phyloP scores from a whole-genome alignment of 1,140 invertebrate species.

The Sitophilus oryzae region DNA sequence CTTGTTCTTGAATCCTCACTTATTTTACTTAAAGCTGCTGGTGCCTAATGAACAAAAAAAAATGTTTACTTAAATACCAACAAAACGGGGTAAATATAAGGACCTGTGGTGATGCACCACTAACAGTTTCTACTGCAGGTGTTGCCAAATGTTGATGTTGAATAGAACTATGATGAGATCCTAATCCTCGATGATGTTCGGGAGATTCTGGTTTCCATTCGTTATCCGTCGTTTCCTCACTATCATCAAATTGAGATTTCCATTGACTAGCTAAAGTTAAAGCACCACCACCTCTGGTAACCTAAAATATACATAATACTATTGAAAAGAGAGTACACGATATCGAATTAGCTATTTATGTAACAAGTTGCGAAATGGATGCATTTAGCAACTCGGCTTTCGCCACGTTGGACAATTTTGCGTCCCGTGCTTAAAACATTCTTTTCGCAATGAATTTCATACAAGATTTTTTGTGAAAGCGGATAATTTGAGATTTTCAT shows the following conservation, averaged over 20 bases:
- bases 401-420: no score
- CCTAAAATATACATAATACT: no score
- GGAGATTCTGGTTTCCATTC: slow-evolving; percentile 85
- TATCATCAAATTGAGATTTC: slow-evolving; percentile 93
- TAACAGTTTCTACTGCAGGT: not conserved
- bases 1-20: slow-evolving; percentile 52
- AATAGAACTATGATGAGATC: slow-evolving; percentile 11
- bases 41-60: slow-evolving; percentile 5
- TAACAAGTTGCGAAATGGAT: no score
- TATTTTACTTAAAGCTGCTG: slow-evolving; percentile 45
- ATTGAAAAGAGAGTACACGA: no score
- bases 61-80: not conserved
- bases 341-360: no score
- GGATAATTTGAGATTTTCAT: no score
- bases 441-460: no score
- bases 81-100: no score
- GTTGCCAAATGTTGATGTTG: slow-evolving; percentile 13
- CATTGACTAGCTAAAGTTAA: slow-evolving; percentile 83
- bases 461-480: no score
- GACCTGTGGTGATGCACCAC: not conserved
- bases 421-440: no score
- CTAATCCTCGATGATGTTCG: slow-evolving; percentile 49
- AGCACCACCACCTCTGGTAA: slow-evolving; percentile 67
- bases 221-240: slow-evolving; percentile 84
- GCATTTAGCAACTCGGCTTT: no score